A percentile compares a stretch with the other conserved stretches of the same genome.
phyloP scores from a whole-genome alignment of 2,797 vertebrate species.

The Neomorphus geoffroyi region DNA sequence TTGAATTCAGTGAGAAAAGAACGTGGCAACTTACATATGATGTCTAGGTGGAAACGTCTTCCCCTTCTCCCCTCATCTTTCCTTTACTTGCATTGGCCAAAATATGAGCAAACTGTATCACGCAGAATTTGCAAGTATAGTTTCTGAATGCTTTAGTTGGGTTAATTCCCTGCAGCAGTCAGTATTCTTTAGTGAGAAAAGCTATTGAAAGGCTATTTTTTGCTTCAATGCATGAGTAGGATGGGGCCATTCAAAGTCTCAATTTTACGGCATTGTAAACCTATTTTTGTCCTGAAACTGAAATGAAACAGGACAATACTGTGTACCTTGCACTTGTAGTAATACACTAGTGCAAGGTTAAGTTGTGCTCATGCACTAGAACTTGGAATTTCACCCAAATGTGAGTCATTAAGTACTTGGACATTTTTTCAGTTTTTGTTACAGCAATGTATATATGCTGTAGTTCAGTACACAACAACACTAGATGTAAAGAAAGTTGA shows the following conservation, averaged over 20 bases:
- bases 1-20: constrained; percentile 11
- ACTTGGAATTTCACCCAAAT: constrained; percentile 56
- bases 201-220: constrained; percentile 59
- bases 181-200: constrained; percentile 16
- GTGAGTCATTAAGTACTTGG: constrained; percentile 36
- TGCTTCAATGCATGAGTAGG: constrained; percentile 43
- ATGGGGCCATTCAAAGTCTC: constrained; percentile 3
- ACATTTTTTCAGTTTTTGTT: not conserved
- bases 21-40: not conserved
- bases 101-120: not conserved
- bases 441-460: not conserved
- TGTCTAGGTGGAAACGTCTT: not conserved
- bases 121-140: constrained; percentile 17
- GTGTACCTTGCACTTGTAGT: constrained; percentile 36
- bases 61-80: not conserved
- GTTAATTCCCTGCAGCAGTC: constrained; percentile 57
- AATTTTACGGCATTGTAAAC: constrained; percentile 47
- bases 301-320: constrained; percentile 40
- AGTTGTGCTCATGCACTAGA: constrained; percentile 46
- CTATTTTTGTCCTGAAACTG: constrained; percentile 35
- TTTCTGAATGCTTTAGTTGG: constrained; percentile 39
- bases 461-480: not conserved
- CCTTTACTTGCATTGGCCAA: not conserved
- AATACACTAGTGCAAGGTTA: constrained; percentile 24
- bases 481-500: constrained; percentile 17